phyloP scores from a whole-genome alignment of 2,113 vertebrate species.

The Microtus oregoni region DNA sequence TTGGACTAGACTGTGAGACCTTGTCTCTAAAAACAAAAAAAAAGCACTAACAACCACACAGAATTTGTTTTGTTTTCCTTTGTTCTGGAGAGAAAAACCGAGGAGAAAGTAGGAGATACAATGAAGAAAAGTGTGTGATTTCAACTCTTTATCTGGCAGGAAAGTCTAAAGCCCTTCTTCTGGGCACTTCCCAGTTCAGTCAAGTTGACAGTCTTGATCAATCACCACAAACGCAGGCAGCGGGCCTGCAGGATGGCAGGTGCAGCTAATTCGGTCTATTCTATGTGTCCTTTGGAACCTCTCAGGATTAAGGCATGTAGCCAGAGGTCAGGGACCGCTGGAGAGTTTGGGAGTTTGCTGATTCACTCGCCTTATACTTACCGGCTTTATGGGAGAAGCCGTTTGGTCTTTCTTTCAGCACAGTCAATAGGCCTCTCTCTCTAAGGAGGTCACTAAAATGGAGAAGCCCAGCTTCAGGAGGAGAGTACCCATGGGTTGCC shows the following conservation, averaged over 20 bases:
- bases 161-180: constrained; percentile 2
- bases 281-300: background rate
- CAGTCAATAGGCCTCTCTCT: background rate
- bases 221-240: background rate
- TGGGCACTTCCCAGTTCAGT: background rate
- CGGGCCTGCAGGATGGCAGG: too few species aligned
- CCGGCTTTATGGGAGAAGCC: too few species aligned
- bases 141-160: background rate
- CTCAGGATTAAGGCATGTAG: background rate
- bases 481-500: background rate
- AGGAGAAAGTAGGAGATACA: background rate
- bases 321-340: background rate
- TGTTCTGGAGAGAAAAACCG: background rate
- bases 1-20: background rate
- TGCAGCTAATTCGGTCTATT: background rate
- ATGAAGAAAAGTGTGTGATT: background rate
- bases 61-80: background rate
- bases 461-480: background rate
- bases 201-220: background rate
- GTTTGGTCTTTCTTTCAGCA: background rate
- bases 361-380: background rate
- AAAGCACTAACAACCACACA: background rate
- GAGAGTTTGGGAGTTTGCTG: background rate
- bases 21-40: background rate
- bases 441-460: background rate